Conservation (phyloP, 2,888 invertebrate genomes). For the Caradrina kadenii region DNA sequence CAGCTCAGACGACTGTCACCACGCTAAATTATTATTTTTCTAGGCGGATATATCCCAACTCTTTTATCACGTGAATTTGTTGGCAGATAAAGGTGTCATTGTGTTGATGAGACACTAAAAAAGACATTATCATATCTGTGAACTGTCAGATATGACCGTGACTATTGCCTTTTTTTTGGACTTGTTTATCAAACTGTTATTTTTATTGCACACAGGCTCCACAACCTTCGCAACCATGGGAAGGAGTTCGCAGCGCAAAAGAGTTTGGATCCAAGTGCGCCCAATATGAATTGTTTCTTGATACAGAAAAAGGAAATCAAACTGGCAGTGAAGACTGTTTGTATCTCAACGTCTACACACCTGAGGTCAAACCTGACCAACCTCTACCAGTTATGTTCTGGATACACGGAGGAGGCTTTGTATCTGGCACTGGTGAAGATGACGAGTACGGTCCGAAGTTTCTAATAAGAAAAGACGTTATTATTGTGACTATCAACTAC, state of each 20-base stretch:
- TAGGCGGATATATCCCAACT: too few relatives aligned
- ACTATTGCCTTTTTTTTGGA: neutral
- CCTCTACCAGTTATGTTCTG: conserved; percentile 77
- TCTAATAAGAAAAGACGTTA: conserved; percentile 71
- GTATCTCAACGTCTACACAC: conserved; percentile 79
- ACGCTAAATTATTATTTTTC: too few relatives aligned
- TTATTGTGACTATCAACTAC: conserved; percentile 79
- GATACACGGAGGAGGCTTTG: conserved; percentile 77
- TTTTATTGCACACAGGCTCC: conserved; percentile 60
- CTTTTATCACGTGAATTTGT: too few relatives aligned
- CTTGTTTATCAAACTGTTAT: neutral
- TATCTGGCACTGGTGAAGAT: conserved; percentile 73
- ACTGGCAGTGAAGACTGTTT: conserved; percentile 79
- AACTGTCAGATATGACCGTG: too few relatives aligned
- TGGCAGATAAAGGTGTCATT: too few relatives aligned
- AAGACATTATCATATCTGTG: too few relatives aligned
- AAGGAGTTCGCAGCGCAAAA: conserved; percentile 73
- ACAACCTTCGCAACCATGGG: conserved; percentile 72
- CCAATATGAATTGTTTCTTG: conserved; percentile 64
- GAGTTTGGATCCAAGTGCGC: conserved; percentile 71
- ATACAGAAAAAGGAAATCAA: conserved; percentile 27
- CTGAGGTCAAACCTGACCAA: conserved; percentile 60
- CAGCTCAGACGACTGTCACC: too few relatives aligned
- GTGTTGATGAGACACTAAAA: too few relatives aligned
- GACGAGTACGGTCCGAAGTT: conserved; percentile 75